Evolutionary conservation across 2,113 vertebrate genomes (phyloP).

Genomic region (Mobula birostris): DNA sequence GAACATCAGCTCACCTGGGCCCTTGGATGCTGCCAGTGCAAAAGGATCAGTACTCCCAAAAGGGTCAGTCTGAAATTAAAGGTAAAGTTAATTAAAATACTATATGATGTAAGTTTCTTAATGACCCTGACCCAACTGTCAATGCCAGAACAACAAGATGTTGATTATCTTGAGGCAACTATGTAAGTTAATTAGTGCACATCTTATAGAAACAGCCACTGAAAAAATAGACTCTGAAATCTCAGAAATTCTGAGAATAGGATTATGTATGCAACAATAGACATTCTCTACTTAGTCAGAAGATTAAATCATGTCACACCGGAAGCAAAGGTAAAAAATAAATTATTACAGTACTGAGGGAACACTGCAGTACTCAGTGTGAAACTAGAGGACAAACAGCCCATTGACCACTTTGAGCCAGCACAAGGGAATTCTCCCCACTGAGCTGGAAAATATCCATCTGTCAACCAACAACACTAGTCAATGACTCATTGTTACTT

Average conservation of each 20-base stretch:
- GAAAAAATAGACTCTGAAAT: background rate
- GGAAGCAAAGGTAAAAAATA: background rate
- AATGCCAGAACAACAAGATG: background rate
- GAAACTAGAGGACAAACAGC: background rate
- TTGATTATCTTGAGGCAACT: background rate
- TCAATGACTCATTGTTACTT: background rate
- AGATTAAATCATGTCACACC: background rate
- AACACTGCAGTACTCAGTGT: background rate
- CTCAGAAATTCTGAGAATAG: background rate
- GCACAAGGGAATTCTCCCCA: background rate
- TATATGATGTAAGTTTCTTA: background rate
- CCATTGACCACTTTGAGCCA: background rate
- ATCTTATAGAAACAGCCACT: background rate
- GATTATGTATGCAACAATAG: background rate
- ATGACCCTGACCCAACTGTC: background rate
- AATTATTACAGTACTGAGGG: background rate
- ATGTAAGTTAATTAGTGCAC: background rate
- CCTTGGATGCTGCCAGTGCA: conserved; percentile 74
- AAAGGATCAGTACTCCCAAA: conserved; percentile 83
- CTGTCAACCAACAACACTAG: background rate
- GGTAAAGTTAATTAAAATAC: conserved; percentile 32
- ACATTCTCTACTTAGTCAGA: background rate
- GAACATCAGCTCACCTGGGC: conserved; percentile 63
- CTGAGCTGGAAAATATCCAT: background rate
- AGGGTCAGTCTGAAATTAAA: conserved; percentile 62